Evolutionary conservation across 2,797 vertebrate genomes (phyloP).

Genomic region (Artibeus lituratus): DNA sequence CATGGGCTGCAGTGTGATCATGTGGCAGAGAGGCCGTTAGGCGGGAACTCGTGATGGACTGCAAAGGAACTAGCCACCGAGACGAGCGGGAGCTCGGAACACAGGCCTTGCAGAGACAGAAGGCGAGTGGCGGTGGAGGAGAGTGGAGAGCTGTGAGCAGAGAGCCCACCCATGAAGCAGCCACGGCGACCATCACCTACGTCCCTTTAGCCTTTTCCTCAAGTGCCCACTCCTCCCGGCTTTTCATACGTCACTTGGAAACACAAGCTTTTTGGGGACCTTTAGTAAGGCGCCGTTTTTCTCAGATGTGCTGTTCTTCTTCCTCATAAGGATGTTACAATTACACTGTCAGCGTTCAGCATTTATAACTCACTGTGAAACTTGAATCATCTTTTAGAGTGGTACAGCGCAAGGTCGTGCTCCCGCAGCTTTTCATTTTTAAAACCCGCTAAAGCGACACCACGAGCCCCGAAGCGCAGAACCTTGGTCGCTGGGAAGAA

Average conservation of each 20-base stretch:
- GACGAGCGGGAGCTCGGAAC: background rate
- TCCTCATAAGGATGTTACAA: background rate
- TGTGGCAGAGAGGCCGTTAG: background rate
- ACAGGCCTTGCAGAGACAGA: background rate
- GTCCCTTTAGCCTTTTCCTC: background rate
- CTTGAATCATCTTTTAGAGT: background rate
- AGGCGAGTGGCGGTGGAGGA: background rate
- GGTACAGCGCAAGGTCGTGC: background rate
- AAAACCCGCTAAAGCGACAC: background rate
- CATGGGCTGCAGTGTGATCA: background rate
- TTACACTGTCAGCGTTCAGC: background rate
- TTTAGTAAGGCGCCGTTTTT: background rate
- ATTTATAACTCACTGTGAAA: background rate
- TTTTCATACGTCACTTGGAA: background rate
- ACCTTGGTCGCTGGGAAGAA: background rate
- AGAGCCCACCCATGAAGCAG: background rate
- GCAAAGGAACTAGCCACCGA: background rate
- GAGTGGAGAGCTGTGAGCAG: too few relatives aligned
- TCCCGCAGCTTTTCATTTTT: background rate
- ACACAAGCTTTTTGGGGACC: background rate
- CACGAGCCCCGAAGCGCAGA: background rate
- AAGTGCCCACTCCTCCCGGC: background rate
- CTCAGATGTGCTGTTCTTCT: background rate
- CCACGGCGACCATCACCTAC: accelerated
- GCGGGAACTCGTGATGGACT: background rate